phyloP scores from a whole-genome alignment of 2,113 vertebrate genomes.

The Thalassarche chlororhynchos region DNA sequence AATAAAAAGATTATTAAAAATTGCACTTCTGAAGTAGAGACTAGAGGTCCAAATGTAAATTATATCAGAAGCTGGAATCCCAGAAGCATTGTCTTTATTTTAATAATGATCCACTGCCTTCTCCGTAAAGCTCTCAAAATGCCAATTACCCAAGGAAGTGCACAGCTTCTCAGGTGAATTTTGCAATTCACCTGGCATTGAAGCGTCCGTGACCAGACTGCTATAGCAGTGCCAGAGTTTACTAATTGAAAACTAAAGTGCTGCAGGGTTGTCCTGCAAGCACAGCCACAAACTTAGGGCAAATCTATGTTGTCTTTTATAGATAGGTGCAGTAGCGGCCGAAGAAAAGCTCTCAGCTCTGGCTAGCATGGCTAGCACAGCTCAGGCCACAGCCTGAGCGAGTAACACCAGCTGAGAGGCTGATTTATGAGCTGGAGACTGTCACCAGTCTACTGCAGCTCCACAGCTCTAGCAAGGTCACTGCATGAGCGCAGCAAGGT shows the following conservation, averaged over 20 bases:
- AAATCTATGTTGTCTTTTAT: background rate
- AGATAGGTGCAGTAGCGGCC: background rate
- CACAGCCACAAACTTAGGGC: background rate
- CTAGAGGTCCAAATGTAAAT: background rate
- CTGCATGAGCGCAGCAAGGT: background rate
- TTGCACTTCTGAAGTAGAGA: background rate
- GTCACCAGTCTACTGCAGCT: background rate
- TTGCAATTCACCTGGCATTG: background rate
- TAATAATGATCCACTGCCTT: background rate
- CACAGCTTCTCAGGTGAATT: background rate
- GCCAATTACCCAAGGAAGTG: background rate
- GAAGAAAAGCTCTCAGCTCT: background rate
- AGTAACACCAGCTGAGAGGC: rapidly evolving
- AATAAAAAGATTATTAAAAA: background rate
- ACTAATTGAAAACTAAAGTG: background rate
- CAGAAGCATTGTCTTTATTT: background rate
- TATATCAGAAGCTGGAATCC: background rate
- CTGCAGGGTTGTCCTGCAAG: background rate
- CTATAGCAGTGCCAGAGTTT: background rate
- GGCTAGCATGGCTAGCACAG: background rate
- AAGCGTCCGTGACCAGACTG: background rate
- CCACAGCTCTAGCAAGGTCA: background rate
- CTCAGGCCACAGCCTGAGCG: background rate
- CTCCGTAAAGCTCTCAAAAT: background rate
- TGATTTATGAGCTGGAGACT: background rate